phyloP scores from a whole-genome alignment of 2,113 vertebrate genomes.

The Chionodraco myersi region DNA sequence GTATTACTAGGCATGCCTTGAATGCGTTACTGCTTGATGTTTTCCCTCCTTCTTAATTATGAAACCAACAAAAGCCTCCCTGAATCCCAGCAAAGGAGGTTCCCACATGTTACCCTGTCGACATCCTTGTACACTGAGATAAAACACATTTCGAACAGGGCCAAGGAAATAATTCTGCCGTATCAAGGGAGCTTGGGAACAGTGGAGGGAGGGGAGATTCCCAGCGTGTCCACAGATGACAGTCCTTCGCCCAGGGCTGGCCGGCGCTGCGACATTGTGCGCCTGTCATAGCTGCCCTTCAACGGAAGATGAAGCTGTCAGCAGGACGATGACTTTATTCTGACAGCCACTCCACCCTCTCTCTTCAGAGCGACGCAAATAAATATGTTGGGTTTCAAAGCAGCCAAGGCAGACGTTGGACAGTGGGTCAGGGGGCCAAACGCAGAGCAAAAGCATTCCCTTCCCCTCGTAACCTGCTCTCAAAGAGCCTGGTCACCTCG shows the following conservation, averaged over 20 bases:
- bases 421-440: slow-evolving; percentile 79
- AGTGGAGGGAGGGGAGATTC: slow-evolving; percentile 56
- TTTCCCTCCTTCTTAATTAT: not conserved
- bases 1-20: not conserved
- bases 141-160: slow-evolving; percentile 51
- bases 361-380: slow-evolving; percentile 73
- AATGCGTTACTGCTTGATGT: not conserved
- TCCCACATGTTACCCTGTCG: slow-evolving; percentile 52
- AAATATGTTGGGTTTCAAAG: slow-evolving; percentile 80
- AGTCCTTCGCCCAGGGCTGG: slow-evolving; percentile 62
- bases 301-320: slow-evolving; percentile 80
- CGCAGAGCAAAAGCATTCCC: slow-evolving; percentile 75
- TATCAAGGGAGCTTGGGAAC: slow-evolving; percentile 40
- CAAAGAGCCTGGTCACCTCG: slow-evolving; percentile 75
- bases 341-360: slow-evolving; percentile 78
- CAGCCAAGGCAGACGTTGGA: slow-evolving; percentile 72
- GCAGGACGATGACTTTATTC: slow-evolving; percentile 73
- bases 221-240: slow-evolving; percentile 74
- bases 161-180: slow-evolving; percentile 55
- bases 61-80: slow-evolving; percentile 2
- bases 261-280: slow-evolving; percentile 73
- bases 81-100: slow-evolving; percentile 11
- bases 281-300: slow-evolving; percentile 75
- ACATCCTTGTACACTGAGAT: slow-evolving; percentile 40
- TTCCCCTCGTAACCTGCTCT: slow-evolving; percentile 76